Percentiles rank a stretch among this genome's conserved stretches.
phyloP scores from a whole-genome alignment of 2,113 vertebrate species.

The Mormyrus iriodes region DNA sequence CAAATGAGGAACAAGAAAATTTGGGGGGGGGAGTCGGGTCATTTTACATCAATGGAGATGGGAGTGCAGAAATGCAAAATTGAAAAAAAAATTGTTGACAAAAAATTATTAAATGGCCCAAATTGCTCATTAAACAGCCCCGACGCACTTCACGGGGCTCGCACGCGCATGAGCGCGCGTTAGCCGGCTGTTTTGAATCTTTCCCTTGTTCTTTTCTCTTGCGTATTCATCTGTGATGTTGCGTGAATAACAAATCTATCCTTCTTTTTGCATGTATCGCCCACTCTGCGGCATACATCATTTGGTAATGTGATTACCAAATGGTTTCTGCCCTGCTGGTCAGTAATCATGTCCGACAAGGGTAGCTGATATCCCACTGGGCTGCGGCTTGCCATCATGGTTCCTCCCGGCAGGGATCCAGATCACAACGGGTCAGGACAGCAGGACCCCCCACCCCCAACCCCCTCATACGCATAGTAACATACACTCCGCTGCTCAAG shows the following conservation, averaged over 20 bases:
- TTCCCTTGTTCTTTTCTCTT: background rate
- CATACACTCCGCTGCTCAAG: background rate
- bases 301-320: background rate
- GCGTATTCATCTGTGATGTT: background rate
- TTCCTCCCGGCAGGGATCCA: background rate
- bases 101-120: background rate
- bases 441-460: background rate
- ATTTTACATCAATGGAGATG: background rate
- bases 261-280: background rate
- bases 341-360: background rate
- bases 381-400: background rate
- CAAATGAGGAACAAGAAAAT: constrained; percentile 12
- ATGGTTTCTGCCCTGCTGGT: background rate
- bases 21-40: background rate
- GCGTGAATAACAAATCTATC: background rate
- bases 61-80: constrained; percentile 17
- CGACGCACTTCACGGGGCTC: background rate
- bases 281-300: background rate
- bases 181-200: background rate
- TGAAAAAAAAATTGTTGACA: background rate
- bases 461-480: background rate
- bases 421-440: background rate
- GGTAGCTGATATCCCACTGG: background rate
- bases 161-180: background rate
- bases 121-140: background rate